phyloP scores from a whole-genome alignment of 2,113 vertebrate species.

The Morone chrysops region DNA sequence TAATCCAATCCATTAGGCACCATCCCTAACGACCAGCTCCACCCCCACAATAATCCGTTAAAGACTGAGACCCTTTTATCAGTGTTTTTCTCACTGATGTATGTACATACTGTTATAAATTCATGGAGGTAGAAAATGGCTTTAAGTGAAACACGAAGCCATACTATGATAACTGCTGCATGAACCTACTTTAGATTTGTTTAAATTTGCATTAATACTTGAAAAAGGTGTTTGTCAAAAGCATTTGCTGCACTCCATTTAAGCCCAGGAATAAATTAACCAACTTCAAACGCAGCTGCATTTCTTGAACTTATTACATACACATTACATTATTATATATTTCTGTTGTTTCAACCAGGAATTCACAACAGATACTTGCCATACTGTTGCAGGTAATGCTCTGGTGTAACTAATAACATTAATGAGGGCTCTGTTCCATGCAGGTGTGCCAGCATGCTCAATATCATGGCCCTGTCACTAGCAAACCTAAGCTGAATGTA shows the following conservation, averaged over 20 bases:
- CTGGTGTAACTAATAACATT: not conserved
- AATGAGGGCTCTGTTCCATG: not conserved
- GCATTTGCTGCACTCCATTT: not conserved
- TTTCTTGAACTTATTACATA: not conserved
- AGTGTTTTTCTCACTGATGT: conserved; percentile 16
- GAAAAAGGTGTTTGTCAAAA: not conserved
- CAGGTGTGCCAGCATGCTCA: not conserved
- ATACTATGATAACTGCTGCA: not conserved
- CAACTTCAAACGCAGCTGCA: not conserved
- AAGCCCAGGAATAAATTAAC: not conserved
- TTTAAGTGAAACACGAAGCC: not conserved
- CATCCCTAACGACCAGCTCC: conserved; percentile 55
- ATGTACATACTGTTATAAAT: not conserved
- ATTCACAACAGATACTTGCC: not conserved
- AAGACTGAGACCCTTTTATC: conserved; percentile 38
- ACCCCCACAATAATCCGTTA: conserved; percentile 54
- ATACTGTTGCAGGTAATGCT: not conserved
- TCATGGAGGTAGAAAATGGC: not conserved
- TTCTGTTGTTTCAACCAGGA: not conserved
- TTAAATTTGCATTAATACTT: not conserved
- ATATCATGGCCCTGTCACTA: not conserved
- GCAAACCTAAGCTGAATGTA: not conserved
- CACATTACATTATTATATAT: not conserved
- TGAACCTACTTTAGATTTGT: not conserved
- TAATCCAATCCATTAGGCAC: conserved; percentile 73